These are phyloP conservation scores for Crepidodera aurea DNA, from an alignment of 2,888 invertebrate species.

Conservation along the genomic window DNA sequence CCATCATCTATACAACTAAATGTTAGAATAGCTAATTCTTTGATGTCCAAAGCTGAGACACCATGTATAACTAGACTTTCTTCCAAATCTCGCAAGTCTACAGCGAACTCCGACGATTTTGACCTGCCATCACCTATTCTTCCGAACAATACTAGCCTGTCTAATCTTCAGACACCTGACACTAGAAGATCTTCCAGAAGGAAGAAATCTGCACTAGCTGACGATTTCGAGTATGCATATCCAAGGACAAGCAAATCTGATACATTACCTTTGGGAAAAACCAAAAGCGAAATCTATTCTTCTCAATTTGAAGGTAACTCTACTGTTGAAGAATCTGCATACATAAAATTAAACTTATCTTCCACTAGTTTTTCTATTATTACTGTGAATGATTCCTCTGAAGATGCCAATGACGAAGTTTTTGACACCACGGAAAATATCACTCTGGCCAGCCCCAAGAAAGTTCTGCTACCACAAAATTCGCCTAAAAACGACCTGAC, in stretches of 20 bases:
- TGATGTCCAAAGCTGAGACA: not conserved
- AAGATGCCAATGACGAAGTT: not conserved
- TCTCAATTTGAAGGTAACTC: not conserved
- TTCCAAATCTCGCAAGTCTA: not conserved
- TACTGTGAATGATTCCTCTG: not conserved
- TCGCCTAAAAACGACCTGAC: too few relatives aligned
- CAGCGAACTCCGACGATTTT: not conserved
- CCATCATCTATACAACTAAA: not conserved
- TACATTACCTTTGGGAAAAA: not conserved
- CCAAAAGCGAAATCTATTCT: not conserved
- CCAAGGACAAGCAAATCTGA: not conserved
- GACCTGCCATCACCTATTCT: not conserved
- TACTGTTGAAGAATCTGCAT: too few relatives aligned
- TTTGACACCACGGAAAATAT: not conserved
- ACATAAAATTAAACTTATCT: too few relatives aligned
- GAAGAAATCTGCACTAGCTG: conserved; percentile 9
- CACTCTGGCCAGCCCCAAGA: too few relatives aligned
- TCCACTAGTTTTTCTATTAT: too few relatives aligned
- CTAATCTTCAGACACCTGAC: not conserved
- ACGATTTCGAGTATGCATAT: conserved; percentile 1
- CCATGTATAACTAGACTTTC: not conserved
- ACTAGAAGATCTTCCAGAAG: conserved; percentile 9
- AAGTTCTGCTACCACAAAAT: too few relatives aligned
- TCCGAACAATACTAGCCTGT: not conserved
- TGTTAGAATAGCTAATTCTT: too few relatives aligned